phyloP scores from a whole-genome alignment of 2,113 vertebrate genomes.

The Corvus hawaiiensis region DNA sequence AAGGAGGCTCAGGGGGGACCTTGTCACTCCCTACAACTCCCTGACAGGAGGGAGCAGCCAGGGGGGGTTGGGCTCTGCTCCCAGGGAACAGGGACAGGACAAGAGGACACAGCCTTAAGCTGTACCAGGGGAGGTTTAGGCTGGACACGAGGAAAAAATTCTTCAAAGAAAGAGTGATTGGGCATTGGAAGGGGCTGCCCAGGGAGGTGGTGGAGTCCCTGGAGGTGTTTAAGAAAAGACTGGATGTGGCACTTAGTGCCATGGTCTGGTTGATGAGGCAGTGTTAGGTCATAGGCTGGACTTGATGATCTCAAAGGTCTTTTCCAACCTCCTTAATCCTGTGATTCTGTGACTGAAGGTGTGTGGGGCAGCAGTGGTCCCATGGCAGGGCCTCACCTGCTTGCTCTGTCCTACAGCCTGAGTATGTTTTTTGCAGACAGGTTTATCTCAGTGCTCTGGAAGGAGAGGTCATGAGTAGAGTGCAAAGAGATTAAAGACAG shows the following conservation, averaged over 20 bases:
- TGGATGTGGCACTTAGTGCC: neutral
- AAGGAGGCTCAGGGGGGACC: neutral
- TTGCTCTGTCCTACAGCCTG: neutral
- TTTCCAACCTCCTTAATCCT: rapidly evolving
- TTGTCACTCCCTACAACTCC: neutral
- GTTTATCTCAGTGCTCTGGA: neutral
- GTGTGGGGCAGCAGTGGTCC: neutral
- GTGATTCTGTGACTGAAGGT: neutral
- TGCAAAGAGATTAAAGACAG: neutral
- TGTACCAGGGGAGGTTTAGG: neutral
- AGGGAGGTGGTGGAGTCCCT: neutral
- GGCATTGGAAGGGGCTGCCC: neutral
- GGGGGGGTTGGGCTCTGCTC: neutral
- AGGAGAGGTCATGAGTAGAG: neutral
- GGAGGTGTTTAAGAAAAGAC: neutral
- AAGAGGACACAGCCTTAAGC: neutral
- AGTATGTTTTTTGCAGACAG: neutral
- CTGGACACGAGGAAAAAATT: neutral
- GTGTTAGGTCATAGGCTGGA: neutral
- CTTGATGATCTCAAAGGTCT: neutral
- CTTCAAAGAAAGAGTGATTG: neutral
- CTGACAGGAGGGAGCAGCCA: neutral
- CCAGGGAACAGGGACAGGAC: neutral
- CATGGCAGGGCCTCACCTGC: neutral
- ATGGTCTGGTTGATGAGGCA: neutral